Conservation (phyloP, 1,140 invertebrate genomes). For the Capitella teleta region DNA sequence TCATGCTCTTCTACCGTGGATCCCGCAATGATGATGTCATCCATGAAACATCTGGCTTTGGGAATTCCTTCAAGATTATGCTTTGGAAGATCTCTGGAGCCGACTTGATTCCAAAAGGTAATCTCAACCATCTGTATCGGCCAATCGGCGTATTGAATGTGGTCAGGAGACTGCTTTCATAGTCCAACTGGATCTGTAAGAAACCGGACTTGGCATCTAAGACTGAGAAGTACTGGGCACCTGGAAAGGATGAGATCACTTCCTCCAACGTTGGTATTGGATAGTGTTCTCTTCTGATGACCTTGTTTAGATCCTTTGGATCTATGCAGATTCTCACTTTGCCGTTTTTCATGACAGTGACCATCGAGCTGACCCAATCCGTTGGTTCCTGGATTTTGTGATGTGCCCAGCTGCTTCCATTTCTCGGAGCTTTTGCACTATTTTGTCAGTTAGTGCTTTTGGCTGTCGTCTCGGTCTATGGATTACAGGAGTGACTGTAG, state of each 20-base stretch:
- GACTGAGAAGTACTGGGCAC: not conserved
- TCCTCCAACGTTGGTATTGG: not conserved
- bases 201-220: slow-evolving; percentile 10
- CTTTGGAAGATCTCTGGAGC: slow-evolving; percentile 40
- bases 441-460: not conserved
- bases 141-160: slow-evolving; percentile 14
- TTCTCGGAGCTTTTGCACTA: slow-evolving; percentile 2
- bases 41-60: slow-evolving; percentile 5
- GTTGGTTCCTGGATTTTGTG: too few relatives aligned
- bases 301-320: slow-evolving; percentile 2
- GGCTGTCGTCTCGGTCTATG: slow-evolving; percentile 9
- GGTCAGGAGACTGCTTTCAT: slow-evolving; percentile 3
- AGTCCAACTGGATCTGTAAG: slow-evolving; percentile 11
- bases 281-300: not conserved
- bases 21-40: slow-evolving; percentile 3
- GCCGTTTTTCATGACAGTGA: not conserved
- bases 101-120: slow-evolving; percentile 16
- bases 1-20: not conserved
- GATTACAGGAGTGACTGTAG: slow-evolving; percentile 10
- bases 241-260: not conserved
- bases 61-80: slow-evolving; percentile 20
- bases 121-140: slow-evolving; percentile 14
- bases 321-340: not conserved
- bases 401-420: slow-evolving; percentile 8
- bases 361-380: not conserved